A percentile compares a stretch with the other conserved stretches of the same genome.
phyloP scores from a whole-genome alignment of 2,888 invertebrate species.

The Sinotaia quadrata region DNA sequence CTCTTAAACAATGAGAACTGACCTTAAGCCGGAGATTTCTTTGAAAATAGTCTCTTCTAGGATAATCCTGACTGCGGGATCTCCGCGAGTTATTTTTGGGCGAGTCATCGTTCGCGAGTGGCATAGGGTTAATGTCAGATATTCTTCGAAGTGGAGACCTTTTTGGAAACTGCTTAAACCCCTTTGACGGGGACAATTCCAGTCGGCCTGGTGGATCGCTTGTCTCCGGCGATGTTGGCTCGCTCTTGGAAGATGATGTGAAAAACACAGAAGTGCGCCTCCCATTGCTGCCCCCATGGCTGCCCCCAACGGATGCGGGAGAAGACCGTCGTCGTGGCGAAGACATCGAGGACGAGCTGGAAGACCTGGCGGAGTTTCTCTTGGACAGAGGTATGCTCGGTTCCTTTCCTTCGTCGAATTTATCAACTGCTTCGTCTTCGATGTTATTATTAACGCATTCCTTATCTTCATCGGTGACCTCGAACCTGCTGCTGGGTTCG shows the following conservation, averaged over 20 bases:
- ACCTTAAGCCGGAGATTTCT: conserved; percentile 42
- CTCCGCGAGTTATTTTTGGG: conserved; percentile 15
- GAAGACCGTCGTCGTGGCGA: conserved; percentile 16
- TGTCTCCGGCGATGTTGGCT: conserved; percentile 27
- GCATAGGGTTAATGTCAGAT: conserved; percentile 28
- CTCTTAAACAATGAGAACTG: not conserved
- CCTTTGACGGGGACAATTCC: not conserved
- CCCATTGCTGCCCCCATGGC: not conserved
- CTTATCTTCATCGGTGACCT: conserved; percentile 8
- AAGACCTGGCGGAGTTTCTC: conserved; percentile 10
- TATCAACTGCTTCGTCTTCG: conserved; percentile 5
- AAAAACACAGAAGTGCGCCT: not conserved
- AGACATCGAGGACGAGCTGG: conserved; percentile 14
- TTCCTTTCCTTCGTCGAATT: not conserved
- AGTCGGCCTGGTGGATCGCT: conserved; percentile 4
- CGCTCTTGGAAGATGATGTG: conserved; percentile 7
- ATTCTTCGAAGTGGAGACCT: conserved; percentile 13
- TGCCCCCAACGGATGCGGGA: not conserved
- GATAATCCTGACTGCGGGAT: conserved; percentile 31
- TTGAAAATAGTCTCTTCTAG: conserved; percentile 41
- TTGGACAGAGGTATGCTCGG: not conserved
- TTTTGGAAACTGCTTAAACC: not conserved
- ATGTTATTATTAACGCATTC: conserved; percentile 1
- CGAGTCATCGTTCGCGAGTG: not conserved
- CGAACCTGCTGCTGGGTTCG: conserved; percentile 7